phyloP scores from a whole-genome alignment of 2,888 invertebrate genomes.

The Reticulitermes lucifugus region DNA sequence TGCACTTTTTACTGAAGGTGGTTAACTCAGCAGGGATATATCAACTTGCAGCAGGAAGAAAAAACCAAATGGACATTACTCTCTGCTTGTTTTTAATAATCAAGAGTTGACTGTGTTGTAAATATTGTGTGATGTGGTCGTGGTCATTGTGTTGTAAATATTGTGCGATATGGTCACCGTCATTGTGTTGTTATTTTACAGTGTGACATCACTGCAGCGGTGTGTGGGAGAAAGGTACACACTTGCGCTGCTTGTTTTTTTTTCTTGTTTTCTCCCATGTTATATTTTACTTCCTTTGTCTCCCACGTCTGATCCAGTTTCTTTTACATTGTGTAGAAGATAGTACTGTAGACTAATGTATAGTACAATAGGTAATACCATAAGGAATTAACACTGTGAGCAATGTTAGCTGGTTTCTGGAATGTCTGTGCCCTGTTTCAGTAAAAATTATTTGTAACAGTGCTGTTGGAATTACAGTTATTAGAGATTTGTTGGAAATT shows the following conservation, averaged over 20 bases:
- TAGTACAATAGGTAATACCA: background rate
- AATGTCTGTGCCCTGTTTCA: background rate
- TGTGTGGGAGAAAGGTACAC: conserved; percentile 44
- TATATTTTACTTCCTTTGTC: background rate
- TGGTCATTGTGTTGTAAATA: conserved; percentile 27
- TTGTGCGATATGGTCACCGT: background rate
- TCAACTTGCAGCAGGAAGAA: background rate
- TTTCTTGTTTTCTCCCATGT: background rate
- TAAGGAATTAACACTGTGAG: background rate
- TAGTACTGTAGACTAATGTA: conserved; percentile 29
- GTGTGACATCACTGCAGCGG: conserved; percentile 38
- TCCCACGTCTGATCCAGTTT: background rate
- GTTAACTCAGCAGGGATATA: no score
- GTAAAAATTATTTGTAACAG: background rate
- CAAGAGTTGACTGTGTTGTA: conserved; percentile 16
- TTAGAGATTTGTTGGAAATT: no score
- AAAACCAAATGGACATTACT: background rate
- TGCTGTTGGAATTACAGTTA: background rate
- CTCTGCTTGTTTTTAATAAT: background rate
- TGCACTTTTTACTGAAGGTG: no score
- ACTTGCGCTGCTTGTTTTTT: conserved; percentile 26
- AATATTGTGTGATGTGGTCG: conserved; percentile 18
- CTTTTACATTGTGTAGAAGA: conserved; percentile 25
- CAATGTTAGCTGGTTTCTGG: conserved; percentile 23
- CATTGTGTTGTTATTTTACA: conserved; percentile 45